phyloP scores from a whole-genome alignment of 2,113 vertebrate genomes.

The Neomonachus schauinslandi region DNA sequence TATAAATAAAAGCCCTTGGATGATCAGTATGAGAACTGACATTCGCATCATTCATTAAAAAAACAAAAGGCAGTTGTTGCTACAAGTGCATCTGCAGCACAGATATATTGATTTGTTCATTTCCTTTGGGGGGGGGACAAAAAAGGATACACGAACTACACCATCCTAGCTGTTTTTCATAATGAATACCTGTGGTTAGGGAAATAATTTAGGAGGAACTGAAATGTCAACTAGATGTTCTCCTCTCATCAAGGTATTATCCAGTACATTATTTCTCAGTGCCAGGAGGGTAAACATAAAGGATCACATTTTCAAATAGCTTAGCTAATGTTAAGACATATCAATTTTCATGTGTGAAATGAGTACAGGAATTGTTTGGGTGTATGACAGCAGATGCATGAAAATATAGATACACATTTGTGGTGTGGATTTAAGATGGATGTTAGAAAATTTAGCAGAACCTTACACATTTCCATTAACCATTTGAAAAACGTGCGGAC shows the following conservation, averaged over 20 bases:
- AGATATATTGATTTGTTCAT: slow-evolving; percentile 63
- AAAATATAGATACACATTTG: slow-evolving; percentile 12
- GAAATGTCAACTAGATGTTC: slow-evolving; percentile 40
- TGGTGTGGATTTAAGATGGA: not conserved
- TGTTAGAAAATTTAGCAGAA: not conserved
- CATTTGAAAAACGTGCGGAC: not conserved
- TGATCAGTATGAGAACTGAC: slow-evolving; percentile 43
- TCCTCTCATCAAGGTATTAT: slow-evolving; percentile 57
- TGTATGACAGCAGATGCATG: slow-evolving; percentile 8
- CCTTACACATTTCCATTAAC: not conserved
- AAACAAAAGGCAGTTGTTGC: not conserved
- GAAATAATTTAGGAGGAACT: slow-evolving; percentile 46
- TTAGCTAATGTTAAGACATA: slow-evolving; percentile 62
- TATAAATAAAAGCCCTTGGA: slow-evolving; percentile 65
- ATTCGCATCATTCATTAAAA: not conserved
- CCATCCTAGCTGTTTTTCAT: slow-evolving; percentile 28
- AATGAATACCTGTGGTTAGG: slow-evolving; percentile 37
- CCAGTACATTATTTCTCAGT: slow-evolving; percentile 55
- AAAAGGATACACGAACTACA: not conserved
- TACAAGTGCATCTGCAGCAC: not conserved
- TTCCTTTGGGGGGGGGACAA: not conserved
- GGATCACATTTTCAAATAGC: slow-evolving; percentile 49
- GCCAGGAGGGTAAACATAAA: slow-evolving; percentile 64
- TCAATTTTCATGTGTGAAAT: slow-evolving; percentile 58
- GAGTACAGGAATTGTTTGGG: slow-evolving; percentile 32